These are phyloP conservation scores for Rhincodon typus DNA, from an alignment of 2,797 vertebrate species.

Conservation along the genomic window DNA sequence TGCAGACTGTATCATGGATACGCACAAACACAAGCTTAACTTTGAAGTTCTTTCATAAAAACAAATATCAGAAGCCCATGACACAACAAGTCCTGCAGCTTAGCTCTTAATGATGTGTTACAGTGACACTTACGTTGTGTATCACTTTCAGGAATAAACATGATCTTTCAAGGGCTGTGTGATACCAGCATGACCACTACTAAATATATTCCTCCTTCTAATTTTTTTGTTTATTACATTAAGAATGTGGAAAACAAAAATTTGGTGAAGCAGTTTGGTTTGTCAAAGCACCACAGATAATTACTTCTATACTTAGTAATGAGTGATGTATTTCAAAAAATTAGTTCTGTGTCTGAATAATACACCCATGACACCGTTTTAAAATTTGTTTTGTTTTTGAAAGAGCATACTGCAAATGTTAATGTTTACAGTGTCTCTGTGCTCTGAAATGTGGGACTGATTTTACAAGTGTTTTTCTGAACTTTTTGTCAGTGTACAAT, in stretches of 20 bases:
- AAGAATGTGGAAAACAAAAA: not conserved
- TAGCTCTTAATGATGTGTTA: not conserved
- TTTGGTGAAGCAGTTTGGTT: not conserved
- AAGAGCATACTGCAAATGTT: not conserved
- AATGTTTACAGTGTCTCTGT: not conserved
- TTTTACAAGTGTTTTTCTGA: not conserved
- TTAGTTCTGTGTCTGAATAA: not conserved
- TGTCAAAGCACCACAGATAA: not conserved
- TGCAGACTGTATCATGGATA: not conserved
- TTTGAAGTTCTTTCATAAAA: not conserved
- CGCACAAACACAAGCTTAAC: not conserved
- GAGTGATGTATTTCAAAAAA: not conserved
- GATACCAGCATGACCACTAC: not conserved
- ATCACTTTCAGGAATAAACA: not conserved
- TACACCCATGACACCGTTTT: not conserved
- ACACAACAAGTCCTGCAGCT: too few relatives aligned
- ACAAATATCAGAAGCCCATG: not conserved
- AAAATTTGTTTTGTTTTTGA: not conserved
- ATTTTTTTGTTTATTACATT: not conserved
- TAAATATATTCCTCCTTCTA: not conserved
- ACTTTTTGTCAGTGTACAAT: not conserved
- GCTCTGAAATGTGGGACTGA: not conserved
- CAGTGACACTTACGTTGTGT: not conserved
- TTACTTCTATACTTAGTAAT: constrained; percentile 16
- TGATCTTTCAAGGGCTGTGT: not conserved